Evolutionary conservation across 2,797 vertebrate genomes (phyloP).

Genomic region (Chaunax sp.): DNA sequence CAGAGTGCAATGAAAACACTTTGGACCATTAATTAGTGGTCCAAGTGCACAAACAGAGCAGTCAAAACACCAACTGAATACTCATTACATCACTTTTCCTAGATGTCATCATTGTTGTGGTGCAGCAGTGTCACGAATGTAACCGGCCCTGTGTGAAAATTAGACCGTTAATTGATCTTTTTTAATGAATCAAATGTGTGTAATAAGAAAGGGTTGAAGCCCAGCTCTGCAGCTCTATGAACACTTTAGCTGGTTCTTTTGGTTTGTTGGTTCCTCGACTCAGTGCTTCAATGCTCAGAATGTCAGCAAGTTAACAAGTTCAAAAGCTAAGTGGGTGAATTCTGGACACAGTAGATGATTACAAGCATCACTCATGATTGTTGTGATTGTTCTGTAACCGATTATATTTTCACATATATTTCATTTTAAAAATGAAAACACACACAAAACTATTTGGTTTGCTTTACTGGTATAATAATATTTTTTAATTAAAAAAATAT

Average conservation of each 20-base stretch:
- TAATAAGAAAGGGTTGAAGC: no score
- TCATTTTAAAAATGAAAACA: background rate
- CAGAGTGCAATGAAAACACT: conserved; percentile 95
- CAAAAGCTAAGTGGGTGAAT: background rate
- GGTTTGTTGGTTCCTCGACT: no score
- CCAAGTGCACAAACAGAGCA: conserved; percentile 81
- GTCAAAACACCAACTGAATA: conserved; percentile 79
- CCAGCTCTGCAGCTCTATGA: no score
- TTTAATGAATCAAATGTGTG: background rate
- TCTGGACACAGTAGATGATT: no score
- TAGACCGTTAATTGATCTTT: background rate
- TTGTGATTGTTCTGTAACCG: background rate
- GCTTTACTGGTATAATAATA: background rate
- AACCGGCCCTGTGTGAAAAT: conserved; percentile 1
- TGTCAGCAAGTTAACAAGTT: background rate
- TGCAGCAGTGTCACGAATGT: conserved; percentile 66
- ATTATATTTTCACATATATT: background rate
- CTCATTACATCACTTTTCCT: conserved; percentile 84
- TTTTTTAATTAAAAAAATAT: background rate
- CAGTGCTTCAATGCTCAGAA: no score
- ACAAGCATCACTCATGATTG: no score
- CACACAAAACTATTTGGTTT: no score
- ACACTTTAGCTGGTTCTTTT: no score
- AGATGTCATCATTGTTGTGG: conserved; percentile 92
- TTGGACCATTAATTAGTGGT: conserved; percentile 97